Conservation (phyloP, 2,113 vertebrate genomes). For the Megalops atlanticus region DNA sequence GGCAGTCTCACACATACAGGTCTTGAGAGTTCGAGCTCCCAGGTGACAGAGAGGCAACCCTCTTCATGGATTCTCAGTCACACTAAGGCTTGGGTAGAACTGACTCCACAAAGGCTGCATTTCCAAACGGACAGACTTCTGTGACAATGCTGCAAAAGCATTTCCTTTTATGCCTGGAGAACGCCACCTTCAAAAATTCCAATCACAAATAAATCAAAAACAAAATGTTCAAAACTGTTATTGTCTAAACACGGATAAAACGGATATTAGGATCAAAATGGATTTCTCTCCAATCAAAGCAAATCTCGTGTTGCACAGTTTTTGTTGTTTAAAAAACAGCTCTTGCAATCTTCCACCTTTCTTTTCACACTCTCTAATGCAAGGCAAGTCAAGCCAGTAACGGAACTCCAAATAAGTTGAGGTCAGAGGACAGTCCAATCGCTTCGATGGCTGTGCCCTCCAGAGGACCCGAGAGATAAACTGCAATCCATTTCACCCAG, state of each 20-base stretch:
- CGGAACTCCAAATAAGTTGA: background rate
- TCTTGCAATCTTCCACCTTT: background rate
- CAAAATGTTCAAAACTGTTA: conserved; percentile 2
- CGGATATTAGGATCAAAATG: background rate
- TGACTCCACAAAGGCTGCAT: conserved; percentile 9
- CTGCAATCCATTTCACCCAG: background rate
- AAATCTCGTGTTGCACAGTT: conserved; percentile 10
- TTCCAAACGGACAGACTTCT: conserved; percentile 9
- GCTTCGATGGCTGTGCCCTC: background rate
- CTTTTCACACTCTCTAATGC: conserved; percentile 6
- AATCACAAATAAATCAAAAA: background rate
- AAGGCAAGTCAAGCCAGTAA: background rate
- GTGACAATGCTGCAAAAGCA: background rate
- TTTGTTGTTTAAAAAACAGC: background rate
- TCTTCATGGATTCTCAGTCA: conserved; percentile 15
- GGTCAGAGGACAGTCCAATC: background rate
- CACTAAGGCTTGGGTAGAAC: background rate
- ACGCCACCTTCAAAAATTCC: background rate
- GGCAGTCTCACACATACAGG: background rate
- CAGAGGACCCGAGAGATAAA: background rate
- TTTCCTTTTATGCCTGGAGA: background rate
- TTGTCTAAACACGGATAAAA: background rate
- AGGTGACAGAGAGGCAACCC: background rate
- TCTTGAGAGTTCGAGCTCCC: conserved; percentile 4
- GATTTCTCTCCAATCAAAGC: background rate